A percentile compares a stretch with the other conserved stretches of the same genome.
Evolutionary conservation across 2,797 vertebrate genomes (phyloP).

Genomic region (Cirrhinus mrigala): DNA sequence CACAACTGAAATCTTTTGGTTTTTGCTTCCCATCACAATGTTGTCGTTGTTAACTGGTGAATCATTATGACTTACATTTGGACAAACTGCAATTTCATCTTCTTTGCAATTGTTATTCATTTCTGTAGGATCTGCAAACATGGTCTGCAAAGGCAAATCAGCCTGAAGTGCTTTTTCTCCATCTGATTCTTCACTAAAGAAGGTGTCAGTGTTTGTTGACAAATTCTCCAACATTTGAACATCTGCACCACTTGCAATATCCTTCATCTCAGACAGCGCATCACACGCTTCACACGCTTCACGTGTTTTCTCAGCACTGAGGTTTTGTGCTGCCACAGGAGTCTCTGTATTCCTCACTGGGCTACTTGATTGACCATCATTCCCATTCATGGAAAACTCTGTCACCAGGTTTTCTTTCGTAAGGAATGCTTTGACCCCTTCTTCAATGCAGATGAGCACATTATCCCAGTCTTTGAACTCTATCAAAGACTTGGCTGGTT

Average conservation of each 20-base stretch:
- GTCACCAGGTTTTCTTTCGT: slow-evolving; percentile 85
- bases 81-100: slow-evolving; percentile 24
- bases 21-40: not conserved
- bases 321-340: slow-evolving; percentile 52
- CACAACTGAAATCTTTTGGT: slow-evolving; percentile 28
- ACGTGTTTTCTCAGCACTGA: slow-evolving; percentile 13
- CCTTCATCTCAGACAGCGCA: not conserved
- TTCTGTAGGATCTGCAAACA: slow-evolving; percentile 39
- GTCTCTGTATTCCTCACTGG: slow-evolving; percentile 7
- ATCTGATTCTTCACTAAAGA: slow-evolving; percentile 28
- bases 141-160: slow-evolving; percentile 19
- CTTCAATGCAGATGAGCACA: slow-evolving; percentile 85
- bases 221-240: slow-evolving; percentile 40
- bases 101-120: slow-evolving; percentile 26
- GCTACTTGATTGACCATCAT: slow-evolving; percentile 46
- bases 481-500: slow-evolving; percentile 93
- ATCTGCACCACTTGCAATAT: not conserved
- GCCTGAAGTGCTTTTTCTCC: slow-evolving; percentile 35
- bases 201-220: slow-evolving; percentile 26
- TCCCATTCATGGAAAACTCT: slow-evolving; percentile 80
- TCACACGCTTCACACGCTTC: slow-evolving; percentile 34
- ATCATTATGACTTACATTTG: slow-evolving; percentile 25
- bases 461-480: slow-evolving; percentile 95
- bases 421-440: slow-evolving; percentile 88
- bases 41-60: slow-evolving; percentile 13